Evolutionary conservation across 1,140 invertebrate species (phyloP).

Genomic region (Anastrepha obliqua): DNA sequence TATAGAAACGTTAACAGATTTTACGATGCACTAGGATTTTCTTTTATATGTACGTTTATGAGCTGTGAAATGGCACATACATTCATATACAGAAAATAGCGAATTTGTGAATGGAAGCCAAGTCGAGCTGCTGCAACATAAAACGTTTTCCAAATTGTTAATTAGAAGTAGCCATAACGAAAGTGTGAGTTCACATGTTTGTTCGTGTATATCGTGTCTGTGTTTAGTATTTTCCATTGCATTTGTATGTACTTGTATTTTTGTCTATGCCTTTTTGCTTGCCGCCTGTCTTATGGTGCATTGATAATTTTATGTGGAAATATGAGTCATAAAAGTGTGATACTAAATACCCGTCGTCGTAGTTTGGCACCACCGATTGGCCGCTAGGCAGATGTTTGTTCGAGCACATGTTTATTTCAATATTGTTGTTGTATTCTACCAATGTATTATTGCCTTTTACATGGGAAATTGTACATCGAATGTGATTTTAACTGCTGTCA

Average conservation of each 20-base stretch:
- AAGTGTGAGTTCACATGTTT: background rate
- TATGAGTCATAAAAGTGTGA: slow-evolving; percentile 51
- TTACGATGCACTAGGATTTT: slow-evolving; percentile 35
- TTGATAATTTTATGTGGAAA: slow-evolving; percentile 52
- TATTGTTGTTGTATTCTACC: background rate
- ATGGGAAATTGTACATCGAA: background rate
- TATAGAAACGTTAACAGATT: slow-evolving; percentile 47
- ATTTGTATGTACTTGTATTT: background rate
- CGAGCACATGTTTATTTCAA: background rate
- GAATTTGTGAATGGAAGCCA: background rate
- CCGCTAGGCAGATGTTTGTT: slow-evolving; percentile 1
- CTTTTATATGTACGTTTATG: background rate
- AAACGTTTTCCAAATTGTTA: slow-evolving; percentile 34
- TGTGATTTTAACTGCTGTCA: slow-evolving; percentile 24
- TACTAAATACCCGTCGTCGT: slow-evolving; percentile 7
- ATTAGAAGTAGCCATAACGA: slow-evolving; percentile 10
- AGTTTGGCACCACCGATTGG: background rate
- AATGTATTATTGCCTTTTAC: background rate
- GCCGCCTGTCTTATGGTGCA: slow-evolving; percentile 23
- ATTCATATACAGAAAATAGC: background rate
- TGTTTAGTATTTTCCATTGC: background rate
- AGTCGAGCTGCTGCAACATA: slow-evolving; percentile 13
- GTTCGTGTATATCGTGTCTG: background rate
- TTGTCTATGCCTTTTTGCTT: background rate
- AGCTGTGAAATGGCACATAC: slow-evolving; percentile 13